Base-by-base conservation (phyloP, 1,140 invertebrate species). In the Drosophila sturtevanti region DNA sequence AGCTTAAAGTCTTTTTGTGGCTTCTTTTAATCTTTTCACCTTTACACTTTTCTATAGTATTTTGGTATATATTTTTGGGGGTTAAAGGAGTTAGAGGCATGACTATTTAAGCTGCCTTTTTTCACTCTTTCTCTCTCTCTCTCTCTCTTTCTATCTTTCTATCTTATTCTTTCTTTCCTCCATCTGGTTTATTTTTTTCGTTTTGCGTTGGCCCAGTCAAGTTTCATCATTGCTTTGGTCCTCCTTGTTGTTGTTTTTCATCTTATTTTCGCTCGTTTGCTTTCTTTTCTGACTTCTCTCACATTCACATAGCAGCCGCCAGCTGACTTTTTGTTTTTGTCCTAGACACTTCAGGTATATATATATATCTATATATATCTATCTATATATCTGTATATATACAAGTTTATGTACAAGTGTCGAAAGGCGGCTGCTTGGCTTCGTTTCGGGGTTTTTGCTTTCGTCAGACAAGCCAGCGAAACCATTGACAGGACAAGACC, bases 321-420 rank as follows among this genome's bases (percentile, higher is more conserved):
- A 72, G 74, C 74, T 69, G 77, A 78, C 66, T 78, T 77, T 64
- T 63, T 73, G 73, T 77, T 78, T 68, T 63, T 74, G 63, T 70
- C 66, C 73, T 65, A 79, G 77, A 74, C 63, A 64, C 70, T 68
- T 61, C 22, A 61, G 38, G 59, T 61, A 12, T 27, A 44, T 59
- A 38, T 72, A 41, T 41, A 56, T 37, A 59, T 69, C 51, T 14
- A 56, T 22, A 51, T n/a, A 38, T 35, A n/a, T 58, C 16, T 34
- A 68, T 38, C 27, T 31, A 6, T n/a, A n/a, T n/a, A 27, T 24
- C 14, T 21, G 22, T 41, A 60, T 62, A 38, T 67, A 63, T 58
- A 60, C 21, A 48, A 60, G 18, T 75, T 24, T 64, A 41, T 62
- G 10, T 63, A 60, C 44, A 68, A 48, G 55, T 56, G 74, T 52